Base-by-base conservation (phyloP, 2,797 vertebrate species). In the Enteromius afrohamiltoni region DNA sequence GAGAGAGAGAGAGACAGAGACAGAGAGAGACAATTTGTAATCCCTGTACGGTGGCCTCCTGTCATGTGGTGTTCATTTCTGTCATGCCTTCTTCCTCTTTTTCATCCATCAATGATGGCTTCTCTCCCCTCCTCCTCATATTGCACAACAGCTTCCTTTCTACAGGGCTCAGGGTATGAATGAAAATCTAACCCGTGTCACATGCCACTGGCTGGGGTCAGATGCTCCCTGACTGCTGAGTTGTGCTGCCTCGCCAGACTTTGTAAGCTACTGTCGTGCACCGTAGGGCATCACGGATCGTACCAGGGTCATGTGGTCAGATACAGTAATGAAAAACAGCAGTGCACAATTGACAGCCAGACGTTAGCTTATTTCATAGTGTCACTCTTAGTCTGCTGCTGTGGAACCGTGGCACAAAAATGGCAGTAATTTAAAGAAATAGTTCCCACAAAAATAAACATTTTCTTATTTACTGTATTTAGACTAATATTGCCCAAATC, bases 1-100 rank as follows among this genome's bases (percentile, higher is more conserved):
- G 49, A 55, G 79, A 70, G 40, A 40, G 42, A 45, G 26, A 51
- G 40, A 40, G 79, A 67, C 26, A 58, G 34, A 51, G 60, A 70
- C 19, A 65, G 21, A 75, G 73, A 42, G 60, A 76, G 49, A 87
- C 81, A 55, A 34, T 17, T 29, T 29, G 37, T 77, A 76, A 74
- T 31, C 51, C 53, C 80, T 77, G 74, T 75, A 76, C 26, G 51
- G 40, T 76, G 83, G 26, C 71, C 82, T 89, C 79, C 85, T 84
- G 88, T 92, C 93, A 93, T 93, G 91, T 93, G 91, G 88, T 91
- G 86, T 73, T 92, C 82, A 89, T 93, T 92, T 90, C 85, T 87
- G 83, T 85, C 81, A 80, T 81, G 79, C 83, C 87, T 89, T 79
- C 88, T 88, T 87, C 88, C 83, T 88, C 85, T 85, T 86, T 80